Evolutionary conservation across 1,140 invertebrate species (phyloP).

Genomic region (Drosophila miranda): DNA sequence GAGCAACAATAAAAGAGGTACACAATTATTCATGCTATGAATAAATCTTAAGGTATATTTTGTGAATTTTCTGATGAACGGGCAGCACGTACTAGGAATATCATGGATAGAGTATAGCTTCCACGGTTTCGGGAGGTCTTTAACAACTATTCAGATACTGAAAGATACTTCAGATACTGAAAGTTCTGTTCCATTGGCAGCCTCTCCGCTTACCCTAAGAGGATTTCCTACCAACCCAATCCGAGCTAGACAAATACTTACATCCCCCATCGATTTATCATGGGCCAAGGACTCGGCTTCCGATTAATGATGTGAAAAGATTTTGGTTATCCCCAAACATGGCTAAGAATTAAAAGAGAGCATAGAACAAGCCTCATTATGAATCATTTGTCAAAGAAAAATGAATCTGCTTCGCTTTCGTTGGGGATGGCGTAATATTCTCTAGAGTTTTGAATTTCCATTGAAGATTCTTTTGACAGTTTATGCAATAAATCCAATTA

Average conservation of each 20-base stretch:
- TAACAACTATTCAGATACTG: not conserved
- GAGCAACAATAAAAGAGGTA: constrained; percentile 21
- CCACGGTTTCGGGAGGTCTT: too few species aligned
- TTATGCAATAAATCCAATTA: constrained; percentile 75
- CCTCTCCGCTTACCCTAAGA: constrained; percentile 1
- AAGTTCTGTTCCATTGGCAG: too few species aligned
- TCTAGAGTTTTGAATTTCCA: constrained; percentile 57
- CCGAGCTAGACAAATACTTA: not conserved
- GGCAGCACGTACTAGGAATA: not conserved
- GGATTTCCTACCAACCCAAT: constrained; percentile 7
- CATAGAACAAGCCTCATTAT: constrained; percentile 15
- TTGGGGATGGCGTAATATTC: constrained; percentile 47
- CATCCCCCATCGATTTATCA: constrained; percentile 30
- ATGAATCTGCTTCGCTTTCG: constrained; percentile 42
- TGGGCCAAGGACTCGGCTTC: constrained; percentile 36
- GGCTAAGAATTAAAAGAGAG: constrained; percentile 10
- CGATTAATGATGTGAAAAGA: constrained; percentile 43
- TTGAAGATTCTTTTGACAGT: constrained; percentile 67
- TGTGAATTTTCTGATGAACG: not conserved
- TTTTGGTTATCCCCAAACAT: constrained; percentile 24
- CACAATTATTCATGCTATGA: constrained; percentile 3
- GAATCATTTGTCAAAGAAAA: constrained; percentile 57
- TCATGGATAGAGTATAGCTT: not conserved
- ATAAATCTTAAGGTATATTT: not conserved
- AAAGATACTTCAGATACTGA: too few species aligned